phyloP scores from a whole-genome alignment of 2,113 vertebrate genomes.

The Gymnogyps californianus region DNA sequence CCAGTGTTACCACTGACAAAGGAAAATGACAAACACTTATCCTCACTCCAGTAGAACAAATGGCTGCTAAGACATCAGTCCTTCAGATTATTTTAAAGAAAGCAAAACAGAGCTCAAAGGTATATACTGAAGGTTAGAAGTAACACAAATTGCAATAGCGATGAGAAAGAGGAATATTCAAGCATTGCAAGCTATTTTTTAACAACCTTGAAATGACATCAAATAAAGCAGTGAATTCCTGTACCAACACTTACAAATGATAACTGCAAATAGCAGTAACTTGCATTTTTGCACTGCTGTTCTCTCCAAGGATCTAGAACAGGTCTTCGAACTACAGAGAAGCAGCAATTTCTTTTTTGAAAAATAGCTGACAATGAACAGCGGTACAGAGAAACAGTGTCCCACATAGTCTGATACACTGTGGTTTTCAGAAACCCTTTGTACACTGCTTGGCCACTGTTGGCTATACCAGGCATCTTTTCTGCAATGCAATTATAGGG shows the following conservation, averaged over 20 bases:
- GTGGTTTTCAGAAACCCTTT: background rate
- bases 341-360: background rate
- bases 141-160: background rate
- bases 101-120: background rate
- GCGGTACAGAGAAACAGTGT: background rate
- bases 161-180: background rate
- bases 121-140: background rate
- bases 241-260: background rate
- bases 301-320: conserved; percentile 24
- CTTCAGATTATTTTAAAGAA: conserved; percentile 7
- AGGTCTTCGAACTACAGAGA: background rate
- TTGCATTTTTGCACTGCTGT: background rate
- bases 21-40: background rate
- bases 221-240: conserved; percentile 1
- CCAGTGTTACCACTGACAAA: background rate
- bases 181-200: conserved; percentile 12
- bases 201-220: conserved; percentile 32
- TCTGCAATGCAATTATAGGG: background rate
- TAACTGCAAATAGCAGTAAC: background rate
- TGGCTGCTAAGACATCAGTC: background rate
- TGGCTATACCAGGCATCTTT: background rate
- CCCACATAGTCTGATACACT: background rate
- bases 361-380: background rate
- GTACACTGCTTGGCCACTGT: background rate
- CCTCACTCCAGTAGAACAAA: background rate